Conservation (phyloP, 2,797 vertebrate species). For the Epinephelus malabaricus region DNA sequence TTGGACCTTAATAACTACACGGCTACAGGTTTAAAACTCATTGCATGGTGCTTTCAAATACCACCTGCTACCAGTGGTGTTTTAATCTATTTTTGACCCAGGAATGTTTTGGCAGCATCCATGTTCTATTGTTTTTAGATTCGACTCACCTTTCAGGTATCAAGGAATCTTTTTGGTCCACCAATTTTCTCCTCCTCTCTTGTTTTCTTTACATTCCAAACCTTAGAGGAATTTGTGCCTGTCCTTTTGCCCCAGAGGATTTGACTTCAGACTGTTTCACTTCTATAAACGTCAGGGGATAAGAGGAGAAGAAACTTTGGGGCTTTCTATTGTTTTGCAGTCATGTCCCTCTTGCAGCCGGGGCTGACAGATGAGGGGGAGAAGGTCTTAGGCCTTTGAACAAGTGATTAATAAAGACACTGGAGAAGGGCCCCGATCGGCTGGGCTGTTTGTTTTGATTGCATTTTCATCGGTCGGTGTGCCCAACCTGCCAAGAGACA, state of each 20-base stretch:
- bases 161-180: not conserved
- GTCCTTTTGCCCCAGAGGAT: constrained; percentile 36
- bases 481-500: constrained; percentile 87
- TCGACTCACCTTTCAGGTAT: constrained; percentile 10
- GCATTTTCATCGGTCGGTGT: constrained; percentile 87
- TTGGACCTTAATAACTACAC: not conserved
- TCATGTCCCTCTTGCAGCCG: constrained; percentile 82
- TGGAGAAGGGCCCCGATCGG: constrained; percentile 82
- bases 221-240: constrained; percentile 38
- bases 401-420: constrained; percentile 88
- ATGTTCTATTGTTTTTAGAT: not conserved
- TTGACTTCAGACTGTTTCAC: constrained; percentile 65
- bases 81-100: not conserved
- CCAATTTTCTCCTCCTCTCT: constrained; percentile 15
- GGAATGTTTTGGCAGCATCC: not conserved
- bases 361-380: constrained; percentile 80
- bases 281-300: constrained; percentile 65
- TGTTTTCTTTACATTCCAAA: constrained; percentile 38
- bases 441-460: constrained; percentile 89
- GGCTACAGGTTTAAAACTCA: not conserved
- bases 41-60: not conserved
- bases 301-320: constrained; percentile 72
- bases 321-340: constrained; percentile 83
- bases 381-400: constrained; percentile 81
- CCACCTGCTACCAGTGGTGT: not conserved